Evolutionary conservation across 1,140 invertebrate species (phyloP).

Genomic region (Drosophila guanche): DNA sequence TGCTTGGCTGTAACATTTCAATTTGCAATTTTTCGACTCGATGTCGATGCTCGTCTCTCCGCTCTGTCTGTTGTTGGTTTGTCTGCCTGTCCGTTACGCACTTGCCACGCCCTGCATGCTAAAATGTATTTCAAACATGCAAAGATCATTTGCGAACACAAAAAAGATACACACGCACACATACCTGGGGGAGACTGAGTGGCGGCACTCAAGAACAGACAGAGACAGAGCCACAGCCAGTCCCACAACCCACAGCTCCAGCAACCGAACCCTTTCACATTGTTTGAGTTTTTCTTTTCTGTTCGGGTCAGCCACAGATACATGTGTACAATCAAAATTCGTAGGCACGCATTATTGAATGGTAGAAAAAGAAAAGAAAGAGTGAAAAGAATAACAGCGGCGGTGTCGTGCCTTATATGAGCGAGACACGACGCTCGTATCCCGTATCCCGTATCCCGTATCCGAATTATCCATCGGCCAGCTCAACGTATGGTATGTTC

Average conservation of each 20-base stretch:
- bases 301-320: conserved; percentile 32
- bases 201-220: too few species aligned
- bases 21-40: conserved; percentile 69
- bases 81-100: conserved; percentile 60
- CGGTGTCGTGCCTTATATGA: conserved; percentile 54
- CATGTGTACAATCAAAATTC: conserved; percentile 74
- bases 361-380: conserved; percentile 21
- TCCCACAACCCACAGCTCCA: conserved; percentile 21
- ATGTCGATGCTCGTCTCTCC: conserved; percentile 16
- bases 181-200: conserved; percentile 5
- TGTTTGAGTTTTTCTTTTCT: conserved; percentile 54
- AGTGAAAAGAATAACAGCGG: conserved; percentile 11
- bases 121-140: conserved; percentile 78
- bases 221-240: too few species aligned
- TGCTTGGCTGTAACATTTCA: conserved; percentile 81
- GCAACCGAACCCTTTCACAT: conserved; percentile 74
- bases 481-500: conserved; percentile 41
- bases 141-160: conserved; percentile 68
- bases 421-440: conserved; percentile 24
- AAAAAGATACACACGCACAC: conserved; percentile 26
- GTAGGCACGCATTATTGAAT: conserved; percentile 79
- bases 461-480: conserved; percentile 60
- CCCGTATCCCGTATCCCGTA: conserved; percentile 43
- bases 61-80: conserved; percentile 14
- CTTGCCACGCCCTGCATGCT: conserved; percentile 71